These are phyloP conservation scores for Rhaphigaster nebulosa DNA, from an alignment of 2,888 invertebrate genomes.

Conservation along the genomic window DNA sequence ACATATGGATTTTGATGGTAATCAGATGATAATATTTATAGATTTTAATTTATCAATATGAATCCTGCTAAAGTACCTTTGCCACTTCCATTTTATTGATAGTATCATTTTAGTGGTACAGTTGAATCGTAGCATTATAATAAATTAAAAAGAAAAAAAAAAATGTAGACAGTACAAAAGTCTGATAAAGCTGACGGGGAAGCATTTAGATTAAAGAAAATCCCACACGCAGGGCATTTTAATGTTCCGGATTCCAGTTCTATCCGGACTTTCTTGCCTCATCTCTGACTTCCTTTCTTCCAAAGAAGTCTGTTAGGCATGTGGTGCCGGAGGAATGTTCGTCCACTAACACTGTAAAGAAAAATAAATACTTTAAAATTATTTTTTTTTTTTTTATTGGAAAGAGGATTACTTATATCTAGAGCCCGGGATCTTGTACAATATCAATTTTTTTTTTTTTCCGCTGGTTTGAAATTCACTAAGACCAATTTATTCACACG, in stretches of 20 bases:
- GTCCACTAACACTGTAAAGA: neutral
- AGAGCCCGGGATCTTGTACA: too few relatives aligned
- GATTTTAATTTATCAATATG: neutral
- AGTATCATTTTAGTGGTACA: too few relatives aligned
- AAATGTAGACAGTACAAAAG: neutral
- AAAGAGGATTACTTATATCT: too few relatives aligned
- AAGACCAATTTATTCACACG: too few relatives aligned
- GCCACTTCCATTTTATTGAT: neutral
- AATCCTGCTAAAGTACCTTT: too few relatives aligned
- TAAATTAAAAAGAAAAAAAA: neutral
- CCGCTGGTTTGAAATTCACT: too few relatives aligned
- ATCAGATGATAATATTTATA: neutral
- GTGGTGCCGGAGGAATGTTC: neutral
- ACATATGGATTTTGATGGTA: too few relatives aligned
- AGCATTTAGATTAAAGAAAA: slow-evolving; percentile 9
- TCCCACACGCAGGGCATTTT: slow-evolving; percentile 2
- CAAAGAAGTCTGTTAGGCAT: neutral
- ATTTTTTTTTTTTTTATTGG: too few relatives aligned
- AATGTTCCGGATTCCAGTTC: neutral
- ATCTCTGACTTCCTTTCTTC: neutral
- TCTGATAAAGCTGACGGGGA: neutral
- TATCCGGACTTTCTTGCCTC: neutral
- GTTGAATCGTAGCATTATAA: neutral
- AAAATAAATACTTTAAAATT: too few relatives aligned
- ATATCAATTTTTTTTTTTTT: too few relatives aligned